Evolutionary conservation across 2,113 vertebrate genomes (phyloP).

Genomic region (Oncorhynchus masou): DNA sequence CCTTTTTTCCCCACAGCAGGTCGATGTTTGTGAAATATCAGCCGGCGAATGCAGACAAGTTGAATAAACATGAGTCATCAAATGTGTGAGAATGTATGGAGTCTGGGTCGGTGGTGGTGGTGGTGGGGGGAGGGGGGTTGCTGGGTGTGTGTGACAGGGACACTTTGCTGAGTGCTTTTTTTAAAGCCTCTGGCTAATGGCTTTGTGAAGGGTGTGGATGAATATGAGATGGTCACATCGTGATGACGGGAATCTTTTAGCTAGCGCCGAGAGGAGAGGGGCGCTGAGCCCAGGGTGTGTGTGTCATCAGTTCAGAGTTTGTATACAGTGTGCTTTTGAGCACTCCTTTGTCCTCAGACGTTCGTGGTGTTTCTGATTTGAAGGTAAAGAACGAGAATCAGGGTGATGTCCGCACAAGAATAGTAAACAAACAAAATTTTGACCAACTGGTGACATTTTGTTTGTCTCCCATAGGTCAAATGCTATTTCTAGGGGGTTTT

Average conservation of each 20-base stretch:
- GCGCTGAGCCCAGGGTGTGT: background rate
- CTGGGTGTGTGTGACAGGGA: constrained; percentile 24
- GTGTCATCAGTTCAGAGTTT: background rate
- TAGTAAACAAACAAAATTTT: no score
- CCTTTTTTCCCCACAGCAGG: background rate
- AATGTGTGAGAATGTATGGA: background rate
- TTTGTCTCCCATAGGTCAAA: no score
- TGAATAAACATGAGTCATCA: constrained; percentile 13
- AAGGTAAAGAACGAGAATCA: background rate
- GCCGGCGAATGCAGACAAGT: constrained; percentile 16
- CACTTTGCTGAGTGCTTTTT: constrained; percentile 54
- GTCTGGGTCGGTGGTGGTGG: background rate
- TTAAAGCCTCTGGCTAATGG: constrained; percentile 47
- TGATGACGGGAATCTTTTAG: constrained; percentile 7
- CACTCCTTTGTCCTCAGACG: background rate
- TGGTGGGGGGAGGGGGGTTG: background rate
- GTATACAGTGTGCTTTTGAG: background rate
- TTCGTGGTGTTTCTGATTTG: background rate
- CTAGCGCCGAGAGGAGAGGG: constrained; percentile 5
- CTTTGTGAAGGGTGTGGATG: constrained; percentile 41
- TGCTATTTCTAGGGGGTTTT: no score
- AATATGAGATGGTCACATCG: constrained; percentile 38
- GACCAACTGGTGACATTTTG: no score
- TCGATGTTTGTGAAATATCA: background rate
- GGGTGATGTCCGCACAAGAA: no score